Conservation (phyloP, 2,888 invertebrate genomes). For the Cephus pygmeus region DNA sequence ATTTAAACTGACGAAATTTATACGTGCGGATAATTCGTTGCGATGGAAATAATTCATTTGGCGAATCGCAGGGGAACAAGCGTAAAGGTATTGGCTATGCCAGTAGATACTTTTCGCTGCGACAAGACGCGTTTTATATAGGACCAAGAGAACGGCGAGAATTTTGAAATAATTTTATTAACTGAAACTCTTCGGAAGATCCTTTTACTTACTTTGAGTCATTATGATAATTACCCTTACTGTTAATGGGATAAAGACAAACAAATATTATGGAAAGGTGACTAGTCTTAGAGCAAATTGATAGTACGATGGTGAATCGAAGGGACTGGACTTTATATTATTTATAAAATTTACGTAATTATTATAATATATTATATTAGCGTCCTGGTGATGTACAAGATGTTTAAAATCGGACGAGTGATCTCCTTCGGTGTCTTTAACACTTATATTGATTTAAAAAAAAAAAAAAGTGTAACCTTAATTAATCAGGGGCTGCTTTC, state of each 20-base stretch:
- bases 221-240: neutral
- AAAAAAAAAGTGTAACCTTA: neutral
- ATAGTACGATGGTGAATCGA: neutral
- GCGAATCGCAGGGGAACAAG: neutral
- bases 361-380: neutral
- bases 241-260: neutral
- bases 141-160: neutral
- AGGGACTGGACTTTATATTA: neutral
- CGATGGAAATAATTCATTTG: neutral
- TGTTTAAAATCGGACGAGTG: constrained; percentile 15
- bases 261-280: neutral
- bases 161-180: neutral
- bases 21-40: neutral
- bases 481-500: neutral
- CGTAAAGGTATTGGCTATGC: neutral
- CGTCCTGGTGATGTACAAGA: neutral
- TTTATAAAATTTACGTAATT: neutral
- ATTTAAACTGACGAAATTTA: neutral
- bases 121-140: neutral
- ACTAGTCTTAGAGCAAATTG: neutral
- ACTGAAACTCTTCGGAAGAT: neutral
- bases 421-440: constrained; percentile 24
- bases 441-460: too few relatives aligned
- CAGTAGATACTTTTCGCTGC: neutral
- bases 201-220: neutral